Evolutionary conservation across 1,140 invertebrate species (phyloP), one percentile per base, ranked within the genome.

Genomic region (Drosophila pachea): DNA sequence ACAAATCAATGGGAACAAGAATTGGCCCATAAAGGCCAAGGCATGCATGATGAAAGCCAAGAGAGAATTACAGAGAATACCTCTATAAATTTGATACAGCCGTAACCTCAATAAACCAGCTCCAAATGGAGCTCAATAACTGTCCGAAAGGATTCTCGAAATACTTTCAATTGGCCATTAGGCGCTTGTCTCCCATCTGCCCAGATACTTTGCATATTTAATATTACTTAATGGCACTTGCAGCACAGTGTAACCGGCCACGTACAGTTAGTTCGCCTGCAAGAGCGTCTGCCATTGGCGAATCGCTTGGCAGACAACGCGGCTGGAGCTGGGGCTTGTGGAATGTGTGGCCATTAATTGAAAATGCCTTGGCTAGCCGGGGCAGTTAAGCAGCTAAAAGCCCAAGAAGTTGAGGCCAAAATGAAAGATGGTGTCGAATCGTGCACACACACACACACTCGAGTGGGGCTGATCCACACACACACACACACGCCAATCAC

Each of bases 291-390:
- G 64, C 79, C 76, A 84, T 73, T 84, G 79, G 79, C 79, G 73
- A 72, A 83, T 82, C 83, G 62, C 64, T 71, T 12, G 22, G 42
- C 14, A 56, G 52, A 49, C 7, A 35, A 2, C 31, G 16, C 6
- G 43, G 14, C 40, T 16, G 22, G 9, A 29, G 52, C 12, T 65
- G 68, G 31, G 35, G 42, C 55, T 61, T 3, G 35, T 78, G 78
- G 79, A 84, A 84, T 84, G 79, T 86, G 79, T 86, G 81, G 81
- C 79, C 79, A 84, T 84, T 84, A 84, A 84, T 84, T 84, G 79
- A 84, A 84, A 84, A 84, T 84, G 61, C 81, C 73, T 68, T 38
- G 64, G 36, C 73, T 64, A 52, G 49, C 50, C 22, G 35, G 54
- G 53, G 71, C 64, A 52, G 60, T 60, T 60, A 55, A 78, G 68